Conservation (phyloP, 2,888 invertebrate species). For the Poecilobothrus nobilitatus region DNA sequence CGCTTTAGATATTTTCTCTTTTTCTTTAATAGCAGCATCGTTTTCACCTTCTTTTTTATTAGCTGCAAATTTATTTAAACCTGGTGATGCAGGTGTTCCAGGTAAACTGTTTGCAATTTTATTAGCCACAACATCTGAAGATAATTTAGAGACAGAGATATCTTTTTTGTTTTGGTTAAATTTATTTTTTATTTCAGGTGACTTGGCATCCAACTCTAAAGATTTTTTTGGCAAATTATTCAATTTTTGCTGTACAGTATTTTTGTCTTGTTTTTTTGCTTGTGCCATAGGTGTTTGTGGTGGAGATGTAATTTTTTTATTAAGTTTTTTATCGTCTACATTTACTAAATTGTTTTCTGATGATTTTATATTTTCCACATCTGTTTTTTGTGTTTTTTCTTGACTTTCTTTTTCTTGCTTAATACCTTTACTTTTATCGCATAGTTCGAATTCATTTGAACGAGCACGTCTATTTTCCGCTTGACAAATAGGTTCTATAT, state of each 20-base stretch:
- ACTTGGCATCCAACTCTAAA: constrained; percentile 41
- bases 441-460: constrained; percentile 25
- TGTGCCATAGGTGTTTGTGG: constrained; percentile 22
- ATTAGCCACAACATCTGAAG: constrained; percentile 5
- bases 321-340: constrained; percentile 16
- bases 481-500: constrained; percentile 17
- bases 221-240: constrained; percentile 39
- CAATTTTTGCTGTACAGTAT: constrained; percentile 16
- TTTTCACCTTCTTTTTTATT: background rate
- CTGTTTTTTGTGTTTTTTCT: constrained; percentile 24
- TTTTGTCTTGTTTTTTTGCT: constrained; percentile 22
- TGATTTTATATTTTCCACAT: background rate
- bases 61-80: background rate
- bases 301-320: constrained; percentile 19
- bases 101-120: constrained; percentile 7
- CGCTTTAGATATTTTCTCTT: constrained; percentile 21
- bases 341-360: constrained; percentile 32
- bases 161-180: constrained; percentile 17
- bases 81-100: background rate
- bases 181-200: constrained; percentile 34
- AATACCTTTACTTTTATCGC: constrained; percentile 15
- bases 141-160: constrained; percentile 2
- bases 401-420: constrained; percentile 21
- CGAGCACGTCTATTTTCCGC: constrained; percentile 20
- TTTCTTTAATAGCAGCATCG: constrained; percentile 15